Conservation (phyloP, 2,888 invertebrate species). For the Blastobasis adustella region DNA sequence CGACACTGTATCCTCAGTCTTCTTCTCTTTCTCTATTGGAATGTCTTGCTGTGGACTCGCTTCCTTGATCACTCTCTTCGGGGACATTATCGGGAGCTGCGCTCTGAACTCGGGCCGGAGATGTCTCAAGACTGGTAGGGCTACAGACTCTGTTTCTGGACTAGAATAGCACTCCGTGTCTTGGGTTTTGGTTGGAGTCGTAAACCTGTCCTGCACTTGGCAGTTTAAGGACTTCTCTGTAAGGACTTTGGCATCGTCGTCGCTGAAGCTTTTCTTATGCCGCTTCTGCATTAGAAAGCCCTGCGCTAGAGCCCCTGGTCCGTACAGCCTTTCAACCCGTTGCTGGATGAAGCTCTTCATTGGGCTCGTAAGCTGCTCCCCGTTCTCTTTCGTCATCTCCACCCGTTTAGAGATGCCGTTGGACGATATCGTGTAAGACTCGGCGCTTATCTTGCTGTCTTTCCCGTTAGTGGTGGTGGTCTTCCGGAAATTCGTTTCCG, state of each 20-base stretch:
- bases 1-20: conserved; percentile 31
- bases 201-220: conserved; percentile 39
- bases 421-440: conserved; percentile 65
- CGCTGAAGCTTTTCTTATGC: conserved; percentile 62
- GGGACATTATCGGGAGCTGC: conserved; percentile 82
- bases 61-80: conserved; percentile 67
- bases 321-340: conserved; percentile 90
- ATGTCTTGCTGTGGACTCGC: conserved; percentile 53
- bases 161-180: conserved; percentile 39
- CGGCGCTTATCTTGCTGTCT: conserved; percentile 42
- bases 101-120: conserved; percentile 90
- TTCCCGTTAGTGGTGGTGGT: conserved; percentile 52
- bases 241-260: conserved; percentile 52
- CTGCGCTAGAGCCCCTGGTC: conserved; percentile 89
- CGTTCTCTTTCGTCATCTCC: conserved; percentile 67
- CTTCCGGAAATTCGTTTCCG: conserved; percentile 65
- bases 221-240: conserved; percentile 59
- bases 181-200: conserved; percentile 37
- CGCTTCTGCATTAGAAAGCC: conserved; percentile 84
- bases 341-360: conserved; percentile 90
- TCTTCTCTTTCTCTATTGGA: conserved; percentile 33
- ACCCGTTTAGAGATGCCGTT: conserved; percentile 62
- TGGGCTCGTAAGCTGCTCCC: conserved; percentile 62
- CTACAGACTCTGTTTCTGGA: conserved; percentile 45
- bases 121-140: conserved; percentile 87